Conservation (phyloP, 2,888 invertebrate species). For the Andrena chrysosceles region DNA sequence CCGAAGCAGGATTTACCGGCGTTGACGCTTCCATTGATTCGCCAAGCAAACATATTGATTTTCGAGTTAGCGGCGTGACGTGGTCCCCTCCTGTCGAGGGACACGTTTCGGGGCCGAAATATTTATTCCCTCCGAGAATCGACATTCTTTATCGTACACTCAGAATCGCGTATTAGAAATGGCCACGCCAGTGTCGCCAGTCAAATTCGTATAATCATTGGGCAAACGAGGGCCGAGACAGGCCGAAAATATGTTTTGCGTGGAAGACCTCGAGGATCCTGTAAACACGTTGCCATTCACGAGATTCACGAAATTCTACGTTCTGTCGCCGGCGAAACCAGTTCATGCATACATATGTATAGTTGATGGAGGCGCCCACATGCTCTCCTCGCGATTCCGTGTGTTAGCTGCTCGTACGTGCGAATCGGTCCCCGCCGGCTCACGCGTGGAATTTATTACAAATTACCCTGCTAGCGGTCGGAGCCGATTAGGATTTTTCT, state of each 20-base stretch:
- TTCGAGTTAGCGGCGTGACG: constrained; percentile 10
- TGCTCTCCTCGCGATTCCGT: constrained; percentile 21
- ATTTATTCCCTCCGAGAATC: constrained; percentile 8
- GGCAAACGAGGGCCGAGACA: constrained; percentile 37
- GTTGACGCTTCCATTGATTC: constrained; percentile 5
- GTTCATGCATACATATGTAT: constrained; percentile 59
- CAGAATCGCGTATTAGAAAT: constrained; percentile 25
- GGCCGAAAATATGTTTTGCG: constrained; percentile 61
- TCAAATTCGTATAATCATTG: constrained; percentile 47
- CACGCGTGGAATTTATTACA: constrained; percentile 43
- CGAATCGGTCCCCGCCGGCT: constrained; percentile 19
- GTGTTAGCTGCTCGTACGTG: constrained; percentile 33
- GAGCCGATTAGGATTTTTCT: constrained; percentile 28
- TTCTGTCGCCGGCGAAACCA: constrained; percentile 67
- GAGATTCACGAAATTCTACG: constrained; percentile 54
- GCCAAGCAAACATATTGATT: constrained; percentile 12
- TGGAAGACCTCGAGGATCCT: constrained; percentile 30
- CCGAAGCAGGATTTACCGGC: not conserved
- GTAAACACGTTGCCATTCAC: constrained; percentile 48
- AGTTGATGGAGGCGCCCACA: constrained; percentile 50
- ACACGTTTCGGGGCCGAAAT: not conserved
- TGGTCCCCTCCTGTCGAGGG: not conserved
- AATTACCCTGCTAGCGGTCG: constrained; percentile 26
- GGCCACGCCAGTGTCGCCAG: not conserved
- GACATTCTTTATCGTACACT: not conserved